Evolutionary conservation across 2,797 vertebrate genomes (phyloP).

Genomic region (Enteromius thamalakanensis): DNA sequence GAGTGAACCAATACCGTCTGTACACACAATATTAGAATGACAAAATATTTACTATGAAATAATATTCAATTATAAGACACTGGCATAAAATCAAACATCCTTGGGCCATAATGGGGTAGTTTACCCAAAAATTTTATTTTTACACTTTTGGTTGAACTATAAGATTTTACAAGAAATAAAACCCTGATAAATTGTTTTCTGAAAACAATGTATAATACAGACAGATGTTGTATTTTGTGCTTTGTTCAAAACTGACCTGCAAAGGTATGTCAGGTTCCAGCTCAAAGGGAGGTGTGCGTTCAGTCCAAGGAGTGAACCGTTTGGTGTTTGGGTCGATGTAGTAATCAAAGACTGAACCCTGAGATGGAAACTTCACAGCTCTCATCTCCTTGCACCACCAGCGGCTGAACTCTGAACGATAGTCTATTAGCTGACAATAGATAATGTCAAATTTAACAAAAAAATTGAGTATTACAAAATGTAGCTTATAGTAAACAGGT

Average conservation of each 20-base stretch:
- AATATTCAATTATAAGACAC: not conserved
- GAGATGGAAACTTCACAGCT: conserved; percentile 81
- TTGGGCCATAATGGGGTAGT: no score
- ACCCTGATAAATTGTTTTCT: not conserved
- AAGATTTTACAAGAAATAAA: not conserved
- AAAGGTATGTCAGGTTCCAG: conserved; percentile 77
- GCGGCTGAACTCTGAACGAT: conserved; percentile 84
- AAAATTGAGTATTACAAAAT: not conserved
- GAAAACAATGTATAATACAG: not conserved
- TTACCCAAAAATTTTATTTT: not conserved
- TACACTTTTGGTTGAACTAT: not conserved
- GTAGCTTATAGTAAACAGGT: not conserved
- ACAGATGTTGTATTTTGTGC: not conserved
- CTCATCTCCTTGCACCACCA: conserved; percentile 88
- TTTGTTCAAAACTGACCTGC: conserved; percentile 63
- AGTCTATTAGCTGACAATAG: conserved; percentile 78
- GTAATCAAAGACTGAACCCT: conserved; percentile 88
- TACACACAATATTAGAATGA: conserved; percentile 39
- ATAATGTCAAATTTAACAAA: not conserved
- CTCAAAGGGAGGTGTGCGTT: conserved; percentile 77
- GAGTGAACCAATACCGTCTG: conserved; percentile 75
- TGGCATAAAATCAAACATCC: not conserved
- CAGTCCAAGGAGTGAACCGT: conserved; percentile 81
- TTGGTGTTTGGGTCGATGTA: conserved; percentile 81
- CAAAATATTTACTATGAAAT: not conserved